Base-by-base conservation (phyloP, 2,797 vertebrate genomes). In the Stomatorhinus walkeri region DNA sequence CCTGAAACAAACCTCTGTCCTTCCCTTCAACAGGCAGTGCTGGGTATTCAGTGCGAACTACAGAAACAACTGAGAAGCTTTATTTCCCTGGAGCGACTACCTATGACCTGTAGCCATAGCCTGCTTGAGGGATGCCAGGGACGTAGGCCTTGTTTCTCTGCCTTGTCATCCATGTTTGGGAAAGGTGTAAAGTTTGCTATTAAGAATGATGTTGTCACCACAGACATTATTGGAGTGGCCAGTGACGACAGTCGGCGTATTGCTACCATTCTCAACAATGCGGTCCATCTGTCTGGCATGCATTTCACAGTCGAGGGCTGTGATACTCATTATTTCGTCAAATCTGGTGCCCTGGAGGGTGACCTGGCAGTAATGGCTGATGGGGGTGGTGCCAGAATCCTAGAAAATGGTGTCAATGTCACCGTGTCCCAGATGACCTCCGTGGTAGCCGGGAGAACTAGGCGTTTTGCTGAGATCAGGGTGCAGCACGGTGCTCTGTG, bases 361-460 rank as follows among this genome's bases (percentile, higher is more conserved):
- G 98, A 99, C 93, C 93, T 99, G 12, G 95, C 96, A 7, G 95
- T 97, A 28, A 97, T 97, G 0, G 96, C 96, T 86, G 96, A 93
- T 92, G 89, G 94, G 0, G 95, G 95, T 0, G 97, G 98, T 0
- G 97, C 97, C 0, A 96, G 97, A 40, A 95, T 99, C 91, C 94
- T 99, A 90, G 98, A 99, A 94, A 98, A 97, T 0, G 98, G 98
- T 0, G 97, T 99, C 90, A 99, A 99, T n/a, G 97, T 99, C 79
- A 99, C 98, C 0, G 98, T 99, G 91, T 99, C 98, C 0, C 98
- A 99, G 94, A 98, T 99, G 97, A 99, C 98, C 12, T 97, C 97
- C 0, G 95, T 96, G 72, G 94, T 98, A 91, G 96, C 92, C 2
- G 97, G 98, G 61, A 97, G 98, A 95, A 98, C 97, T 95, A 96